A percentile compares a stretch with the other conserved stretches of the same genome.
These are phyloP conservation scores for Scatophagus argus DNA, from an alignment of 2,113 vertebrate genomes.

Conservation along the genomic window DNA sequence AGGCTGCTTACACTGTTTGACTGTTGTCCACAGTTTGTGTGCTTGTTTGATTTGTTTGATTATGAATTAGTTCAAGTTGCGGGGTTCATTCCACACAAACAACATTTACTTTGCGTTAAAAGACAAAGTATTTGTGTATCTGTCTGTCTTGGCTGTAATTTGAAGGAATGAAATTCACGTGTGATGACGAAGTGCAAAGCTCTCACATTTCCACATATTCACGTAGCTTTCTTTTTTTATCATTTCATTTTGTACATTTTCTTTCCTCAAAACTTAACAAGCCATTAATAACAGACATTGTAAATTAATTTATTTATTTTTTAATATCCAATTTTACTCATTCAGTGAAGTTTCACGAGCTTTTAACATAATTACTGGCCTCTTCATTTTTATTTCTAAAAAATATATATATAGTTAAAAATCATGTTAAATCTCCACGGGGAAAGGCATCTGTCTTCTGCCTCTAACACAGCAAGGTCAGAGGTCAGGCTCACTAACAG, in stretches of 20 bases:
- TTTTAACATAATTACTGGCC: conserved; percentile 1
- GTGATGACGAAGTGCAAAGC: not conserved
- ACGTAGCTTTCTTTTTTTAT: conserved; percentile 14
- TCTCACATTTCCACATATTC: not conserved
- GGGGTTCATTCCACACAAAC: conserved; percentile 34
- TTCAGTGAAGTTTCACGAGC: not conserved
- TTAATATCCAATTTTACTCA: conserved; percentile 1
- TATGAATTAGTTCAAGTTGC: conserved; percentile 50
- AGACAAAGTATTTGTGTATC: conserved; percentile 6
- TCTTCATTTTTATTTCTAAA: not conserved
- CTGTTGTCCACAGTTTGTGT: conserved; percentile 47
- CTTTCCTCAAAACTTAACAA: not conserved
- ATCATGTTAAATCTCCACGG: not conserved
- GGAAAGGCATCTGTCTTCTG: not conserved
- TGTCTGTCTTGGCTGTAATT: not conserved
- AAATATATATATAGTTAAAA: conserved; percentile 1
- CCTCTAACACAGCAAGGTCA: conserved; percentile 32
- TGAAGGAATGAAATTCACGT: conserved; percentile 12
- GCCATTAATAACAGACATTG: not conserved
- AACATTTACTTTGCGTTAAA: conserved; percentile 33
- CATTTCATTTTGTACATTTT: not conserved
- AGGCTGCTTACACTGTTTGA: conserved; percentile 44
- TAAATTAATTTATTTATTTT: conserved; percentile 1
- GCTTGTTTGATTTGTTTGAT: conserved; percentile 57
- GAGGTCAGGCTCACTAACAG: conserved; percentile 45